These are phyloP conservation scores for Carposina sasakii DNA, from an alignment of 1,140 invertebrate genomes.

Conservation along the genomic window DNA sequence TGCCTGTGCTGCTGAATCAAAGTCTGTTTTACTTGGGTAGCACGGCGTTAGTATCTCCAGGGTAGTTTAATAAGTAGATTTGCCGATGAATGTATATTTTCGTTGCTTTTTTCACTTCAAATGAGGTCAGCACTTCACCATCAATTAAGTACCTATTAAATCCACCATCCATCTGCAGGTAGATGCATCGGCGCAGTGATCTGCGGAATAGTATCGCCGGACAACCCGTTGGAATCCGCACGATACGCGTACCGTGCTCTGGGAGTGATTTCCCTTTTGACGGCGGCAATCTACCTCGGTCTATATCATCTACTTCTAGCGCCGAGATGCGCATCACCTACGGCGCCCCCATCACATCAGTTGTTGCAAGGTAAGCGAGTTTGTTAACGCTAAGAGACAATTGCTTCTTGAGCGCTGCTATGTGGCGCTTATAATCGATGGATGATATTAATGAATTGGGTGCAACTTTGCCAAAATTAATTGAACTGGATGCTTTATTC, in stretches of 20 bases:
- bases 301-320: conserved; percentile 82
- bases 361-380: conserved; percentile 55
- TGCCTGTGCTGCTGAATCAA: too few species aligned
- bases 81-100: too few species aligned
- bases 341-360: conserved; percentile 71
- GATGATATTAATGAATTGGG: neutral
- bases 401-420: neutral
- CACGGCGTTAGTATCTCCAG: too few species aligned
- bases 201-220: conserved; percentile 70
- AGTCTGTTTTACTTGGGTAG: too few species aligned
- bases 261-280: conserved; percentile 75
- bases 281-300: conserved; percentile 78
- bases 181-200: conserved; percentile 78
- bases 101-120: too few species aligned
- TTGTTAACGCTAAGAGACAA: neutral
- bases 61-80: too few species aligned
- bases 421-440: neutral
- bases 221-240: conserved; percentile 34
- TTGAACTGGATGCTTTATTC: conserved; percentile 8
- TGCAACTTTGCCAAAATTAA: neutral
- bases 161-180: too few species aligned
- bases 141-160: too few species aligned
- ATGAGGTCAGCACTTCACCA: too few species aligned
- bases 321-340: conserved; percentile 78
- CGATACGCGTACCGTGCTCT: conserved; percentile 74